These are phyloP conservation scores for Marronus borbonicus DNA, from an alignment of 2,888 invertebrate species.

Conservation along the genomic window DNA sequence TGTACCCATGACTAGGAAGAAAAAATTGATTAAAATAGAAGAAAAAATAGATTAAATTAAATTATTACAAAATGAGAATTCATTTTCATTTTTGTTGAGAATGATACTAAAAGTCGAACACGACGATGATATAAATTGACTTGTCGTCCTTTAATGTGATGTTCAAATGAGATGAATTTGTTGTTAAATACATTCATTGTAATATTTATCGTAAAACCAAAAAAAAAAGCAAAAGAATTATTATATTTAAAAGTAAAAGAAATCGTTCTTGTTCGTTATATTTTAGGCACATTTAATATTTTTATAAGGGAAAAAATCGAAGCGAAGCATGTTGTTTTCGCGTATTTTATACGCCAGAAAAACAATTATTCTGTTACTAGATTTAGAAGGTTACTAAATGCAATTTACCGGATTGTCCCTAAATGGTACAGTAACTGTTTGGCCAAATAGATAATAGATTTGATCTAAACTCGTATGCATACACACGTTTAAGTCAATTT, in stretches of 20 bases:
- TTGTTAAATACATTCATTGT: slow-evolving; percentile 39
- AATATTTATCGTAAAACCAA: slow-evolving; percentile 25
- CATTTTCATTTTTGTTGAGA: background rate
- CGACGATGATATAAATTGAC: background rate
- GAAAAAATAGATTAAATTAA: background rate
- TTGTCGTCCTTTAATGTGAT: slow-evolving; percentile 35
- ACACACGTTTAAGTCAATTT: too few relatives aligned
- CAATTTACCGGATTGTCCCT: too few relatives aligned
- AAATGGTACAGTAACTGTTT: too few relatives aligned
- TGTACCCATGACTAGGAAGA: background rate
- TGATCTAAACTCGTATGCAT: too few relatives aligned
- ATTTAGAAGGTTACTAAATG: too few relatives aligned
- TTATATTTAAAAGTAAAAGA: slow-evolving; percentile 4
- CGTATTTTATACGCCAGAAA: too few relatives aligned
- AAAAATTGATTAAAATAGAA: background rate
- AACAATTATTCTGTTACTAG: too few relatives aligned
- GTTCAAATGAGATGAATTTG: slow-evolving; percentile 42
- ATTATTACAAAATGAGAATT: slow-evolving; percentile 4
- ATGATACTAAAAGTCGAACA: slow-evolving; percentile 6
- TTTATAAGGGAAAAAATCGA: slow-evolving; percentile 17
- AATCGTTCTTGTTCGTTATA: slow-evolving; percentile 29
- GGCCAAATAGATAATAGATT: too few relatives aligned
- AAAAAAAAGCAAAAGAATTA: slow-evolving; percentile 4
- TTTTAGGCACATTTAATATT: slow-evolving; percentile 26
- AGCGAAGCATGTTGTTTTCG: background rate